These are phyloP conservation scores for Sakesphorus luctuosus DNA, from an alignment of 2,113 vertebrate genomes.

Conservation along the genomic window DNA sequence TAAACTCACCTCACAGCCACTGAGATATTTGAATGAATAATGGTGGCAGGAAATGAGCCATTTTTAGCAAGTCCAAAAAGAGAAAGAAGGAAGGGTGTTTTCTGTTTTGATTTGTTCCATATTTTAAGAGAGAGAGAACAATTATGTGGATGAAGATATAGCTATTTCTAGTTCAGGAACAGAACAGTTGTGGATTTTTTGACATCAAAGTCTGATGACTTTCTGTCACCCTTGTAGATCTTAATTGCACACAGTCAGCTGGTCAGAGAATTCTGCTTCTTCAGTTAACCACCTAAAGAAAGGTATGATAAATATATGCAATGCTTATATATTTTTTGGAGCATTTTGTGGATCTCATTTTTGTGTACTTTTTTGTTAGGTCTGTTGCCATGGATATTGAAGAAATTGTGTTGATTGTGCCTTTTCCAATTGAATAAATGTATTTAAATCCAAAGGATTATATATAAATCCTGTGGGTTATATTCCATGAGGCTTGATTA, in stretches of 20 bases:
- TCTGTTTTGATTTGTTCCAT: not conserved
- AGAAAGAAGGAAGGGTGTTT: not conserved
- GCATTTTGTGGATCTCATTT: not conserved
- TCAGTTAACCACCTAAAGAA: not conserved
- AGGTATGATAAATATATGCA: not conserved
- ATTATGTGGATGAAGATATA: not conserved
- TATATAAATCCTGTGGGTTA: rapidly evolving
- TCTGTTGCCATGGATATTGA: constrained; percentile 6
- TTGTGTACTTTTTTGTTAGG: not conserved
- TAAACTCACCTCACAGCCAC: not conserved
- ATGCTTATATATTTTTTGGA: not conserved
- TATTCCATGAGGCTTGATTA: not conserved
- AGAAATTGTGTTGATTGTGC: not conserved
- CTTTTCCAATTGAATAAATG: not conserved
- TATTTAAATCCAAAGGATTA: not conserved
- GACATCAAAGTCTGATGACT: not conserved
- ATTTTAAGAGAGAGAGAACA: not conserved
- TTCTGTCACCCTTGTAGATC: not conserved
- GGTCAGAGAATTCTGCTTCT: not conserved
- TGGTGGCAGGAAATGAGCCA: not conserved
- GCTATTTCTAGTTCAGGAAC: not conserved
- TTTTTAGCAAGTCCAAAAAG: not conserved
- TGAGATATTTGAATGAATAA: not conserved
- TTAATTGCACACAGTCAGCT: not conserved
- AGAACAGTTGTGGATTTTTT: not conserved